phyloP scores from a whole-genome alignment of 2,113 vertebrate genomes.

The Varanus salvator region DNA sequence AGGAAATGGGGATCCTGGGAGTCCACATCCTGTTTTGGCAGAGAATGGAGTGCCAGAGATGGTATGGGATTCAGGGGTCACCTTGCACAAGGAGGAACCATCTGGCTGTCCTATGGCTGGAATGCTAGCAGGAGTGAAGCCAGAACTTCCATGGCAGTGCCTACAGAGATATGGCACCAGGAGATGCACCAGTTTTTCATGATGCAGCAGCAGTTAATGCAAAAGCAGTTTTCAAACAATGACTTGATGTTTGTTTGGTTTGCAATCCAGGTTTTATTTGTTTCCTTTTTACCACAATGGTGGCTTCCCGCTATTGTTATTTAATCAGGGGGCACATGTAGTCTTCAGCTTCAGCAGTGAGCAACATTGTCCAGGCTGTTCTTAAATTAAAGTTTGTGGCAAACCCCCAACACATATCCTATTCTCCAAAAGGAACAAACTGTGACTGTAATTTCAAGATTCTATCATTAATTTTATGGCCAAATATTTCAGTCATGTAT shows the following conservation, averaged over 20 bases:
- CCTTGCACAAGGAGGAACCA: too few relatives aligned
- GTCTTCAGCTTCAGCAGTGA: constrained; percentile 9
- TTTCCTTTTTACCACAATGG: not conserved
- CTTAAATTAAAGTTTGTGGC: constrained; percentile 35
- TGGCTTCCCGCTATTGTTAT: not conserved
- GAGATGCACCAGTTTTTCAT: too few relatives aligned
- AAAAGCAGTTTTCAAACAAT: too few relatives aligned
- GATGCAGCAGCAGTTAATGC: too few relatives aligned
- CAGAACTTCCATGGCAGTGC: too few relatives aligned
- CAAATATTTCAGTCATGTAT: constrained; percentile 51
- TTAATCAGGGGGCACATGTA: not conserved
- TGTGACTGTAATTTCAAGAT: constrained; percentile 15
- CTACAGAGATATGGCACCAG: too few relatives aligned
- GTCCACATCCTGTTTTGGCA: too few relatives aligned
- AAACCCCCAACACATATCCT: constrained; percentile 16
- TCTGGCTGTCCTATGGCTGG: too few relatives aligned
- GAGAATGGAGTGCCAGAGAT: too few relatives aligned
- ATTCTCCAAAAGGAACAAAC: constrained; percentile 9
- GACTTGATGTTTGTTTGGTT: not conserved
- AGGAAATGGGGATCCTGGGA: too few relatives aligned
- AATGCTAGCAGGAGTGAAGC: too few relatives aligned
- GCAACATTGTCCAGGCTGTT: constrained; percentile 40
- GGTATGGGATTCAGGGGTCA: too few relatives aligned
- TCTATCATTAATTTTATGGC: constrained; percentile 53
- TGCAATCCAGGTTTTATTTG: not conserved